Conservation (phyloP, 2,888 invertebrate genomes). For the Lamproptera curius region DNA sequence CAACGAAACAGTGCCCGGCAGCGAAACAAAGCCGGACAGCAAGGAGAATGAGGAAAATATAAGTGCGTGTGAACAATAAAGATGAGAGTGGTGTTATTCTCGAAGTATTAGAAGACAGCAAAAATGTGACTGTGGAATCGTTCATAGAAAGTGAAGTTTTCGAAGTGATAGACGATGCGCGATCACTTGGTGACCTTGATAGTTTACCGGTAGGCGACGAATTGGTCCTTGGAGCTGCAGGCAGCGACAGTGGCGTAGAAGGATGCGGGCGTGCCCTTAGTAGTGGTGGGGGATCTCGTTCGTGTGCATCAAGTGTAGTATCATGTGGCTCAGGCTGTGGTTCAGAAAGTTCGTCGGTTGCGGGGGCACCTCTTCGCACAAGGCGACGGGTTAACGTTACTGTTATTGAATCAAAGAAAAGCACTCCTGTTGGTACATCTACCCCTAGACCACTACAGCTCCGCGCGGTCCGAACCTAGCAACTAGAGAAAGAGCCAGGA, state of each 20-base stretch:
- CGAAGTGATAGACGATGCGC: conserved; percentile 62
- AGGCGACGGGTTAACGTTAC: conserved; percentile 79
- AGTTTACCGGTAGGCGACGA: conserved; percentile 68
- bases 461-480: conserved; percentile 71
- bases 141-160: conserved; percentile 50
- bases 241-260: conserved; percentile 90
- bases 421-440: conserved; percentile 72
- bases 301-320: conserved; percentile 87
- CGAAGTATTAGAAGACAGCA: conserved; percentile 39
- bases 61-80: conserved; percentile 36
- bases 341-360: conserved; percentile 87
- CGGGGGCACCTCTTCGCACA: conserved; percentile 69
- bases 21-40: conserved; percentile 33
- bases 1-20: conserved; percentile 32
- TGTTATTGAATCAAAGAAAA: conserved; percentile 71
- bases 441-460: conserved; percentile 72
- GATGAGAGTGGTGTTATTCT: conserved; percentile 48
- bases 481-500: conserved; percentile 78
- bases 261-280: conserved; percentile 84
- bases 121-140: conserved; percentile 35
- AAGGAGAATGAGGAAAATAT: conserved; percentile 35
- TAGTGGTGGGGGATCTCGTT: conserved; percentile 82
- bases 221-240: conserved; percentile 75
- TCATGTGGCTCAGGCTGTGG: conserved; percentile 89
- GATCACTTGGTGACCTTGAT: conserved; percentile 62